Conservation (phyloP, 1,140 invertebrate species). For the Hirudo medicinalis region DNA sequence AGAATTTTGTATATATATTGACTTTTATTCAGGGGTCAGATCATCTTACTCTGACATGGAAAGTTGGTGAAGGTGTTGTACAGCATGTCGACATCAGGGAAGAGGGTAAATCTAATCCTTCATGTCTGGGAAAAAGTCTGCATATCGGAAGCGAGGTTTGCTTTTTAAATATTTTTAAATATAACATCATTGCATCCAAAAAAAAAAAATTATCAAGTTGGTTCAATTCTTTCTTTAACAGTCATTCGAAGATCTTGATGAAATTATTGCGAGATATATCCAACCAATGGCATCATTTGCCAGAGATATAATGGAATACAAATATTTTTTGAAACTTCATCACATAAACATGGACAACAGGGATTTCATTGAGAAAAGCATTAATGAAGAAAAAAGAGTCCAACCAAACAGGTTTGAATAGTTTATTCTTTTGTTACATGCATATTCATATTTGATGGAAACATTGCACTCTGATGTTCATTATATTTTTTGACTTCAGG, state of each 20-base stretch:
- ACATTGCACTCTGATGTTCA: no score
- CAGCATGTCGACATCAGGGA: slow-evolving; percentile 92
- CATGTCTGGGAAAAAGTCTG: slow-evolving; percentile 76
- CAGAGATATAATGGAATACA: slow-evolving; percentile 76
- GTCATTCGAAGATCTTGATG: slow-evolving; percentile 94
- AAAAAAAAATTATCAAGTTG: no score
- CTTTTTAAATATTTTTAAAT: no score
- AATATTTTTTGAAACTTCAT: slow-evolving; percentile 66
- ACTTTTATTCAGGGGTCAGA: slow-evolving; percentile 56
- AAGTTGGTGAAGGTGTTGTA: slow-evolving; percentile 80
- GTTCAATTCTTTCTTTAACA: slow-evolving; percentile 24
- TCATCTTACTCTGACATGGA: slow-evolving; percentile 95
- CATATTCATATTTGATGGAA: no score
- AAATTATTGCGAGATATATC: slow-evolving; percentile 91
- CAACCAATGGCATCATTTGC: slow-evolving; percentile 87
- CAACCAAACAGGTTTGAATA: slow-evolving; percentile 30
- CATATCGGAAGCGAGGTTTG: slow-evolving; percentile 40
- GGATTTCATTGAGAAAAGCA: slow-evolving; percentile 58
- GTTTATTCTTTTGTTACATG: no score
- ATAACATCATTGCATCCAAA: no score
- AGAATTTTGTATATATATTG: not conserved
- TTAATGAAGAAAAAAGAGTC: slow-evolving; percentile 46
- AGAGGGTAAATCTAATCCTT: slow-evolving; percentile 90
- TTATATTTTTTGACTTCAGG: slow-evolving; percentile 26
- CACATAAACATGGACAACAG: slow-evolving; percentile 54